phyloP scores from a whole-genome alignment of 2,797 vertebrate genomes.

The Falco naumanni region DNA sequence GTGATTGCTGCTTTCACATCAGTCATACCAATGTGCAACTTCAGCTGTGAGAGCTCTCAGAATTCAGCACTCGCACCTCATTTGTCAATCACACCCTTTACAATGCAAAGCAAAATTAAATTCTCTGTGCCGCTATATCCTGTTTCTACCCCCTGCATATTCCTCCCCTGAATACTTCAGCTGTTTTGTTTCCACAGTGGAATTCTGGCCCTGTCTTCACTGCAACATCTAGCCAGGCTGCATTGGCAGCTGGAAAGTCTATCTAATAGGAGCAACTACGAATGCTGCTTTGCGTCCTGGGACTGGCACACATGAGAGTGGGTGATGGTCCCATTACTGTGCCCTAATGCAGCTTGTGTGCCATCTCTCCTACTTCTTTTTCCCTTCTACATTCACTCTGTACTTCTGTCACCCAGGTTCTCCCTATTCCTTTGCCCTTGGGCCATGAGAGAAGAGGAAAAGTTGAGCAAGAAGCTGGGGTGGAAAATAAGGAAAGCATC shows the following conservation, averaged over 20 bases:
- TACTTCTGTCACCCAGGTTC: neutral
- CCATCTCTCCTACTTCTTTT: neutral
- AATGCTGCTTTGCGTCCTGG: neutral
- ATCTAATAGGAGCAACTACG: neutral
- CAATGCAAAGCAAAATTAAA: neutral
- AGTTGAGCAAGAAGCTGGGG: neutral
- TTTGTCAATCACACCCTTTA: constrained; percentile 20
- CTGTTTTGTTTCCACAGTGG: neutral
- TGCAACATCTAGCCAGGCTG: neutral
- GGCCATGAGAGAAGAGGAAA: neutral
- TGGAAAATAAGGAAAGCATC: neutral
- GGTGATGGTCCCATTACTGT: neutral
- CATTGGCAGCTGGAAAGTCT: neutral
- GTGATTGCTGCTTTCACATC: neutral
- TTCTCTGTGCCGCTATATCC: neutral
- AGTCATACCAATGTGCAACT: neutral
- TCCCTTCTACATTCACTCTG: neutral
- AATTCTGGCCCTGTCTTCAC: neutral
- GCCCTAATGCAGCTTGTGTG: neutral
- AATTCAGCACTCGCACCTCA: neutral
- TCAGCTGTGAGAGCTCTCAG: neutral
- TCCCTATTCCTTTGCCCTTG: neutral
- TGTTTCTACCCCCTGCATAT: neutral
- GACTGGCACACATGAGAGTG: neutral
- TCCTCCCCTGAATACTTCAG: neutral